A percentile compares a stretch with the other conserved stretches of the same genome.
Conservation (phyloP, 30 jellyfish, hydroid and myxozoan genomes). For the Phacellophora camtschatica region DNA sequence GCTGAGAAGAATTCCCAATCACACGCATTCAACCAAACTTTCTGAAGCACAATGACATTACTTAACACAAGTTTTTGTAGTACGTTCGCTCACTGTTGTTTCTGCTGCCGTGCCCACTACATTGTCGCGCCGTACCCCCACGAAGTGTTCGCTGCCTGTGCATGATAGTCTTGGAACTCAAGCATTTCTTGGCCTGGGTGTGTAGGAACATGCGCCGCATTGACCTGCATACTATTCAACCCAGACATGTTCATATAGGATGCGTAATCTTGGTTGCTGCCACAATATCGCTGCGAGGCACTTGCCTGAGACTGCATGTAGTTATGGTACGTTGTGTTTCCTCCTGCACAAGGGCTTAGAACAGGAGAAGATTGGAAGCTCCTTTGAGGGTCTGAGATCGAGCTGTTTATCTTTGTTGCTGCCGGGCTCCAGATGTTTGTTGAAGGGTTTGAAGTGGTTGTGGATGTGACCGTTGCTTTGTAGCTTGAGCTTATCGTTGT, state of each 20-base stretch:
- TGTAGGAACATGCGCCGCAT: conserved; percentile 75
- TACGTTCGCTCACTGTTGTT: neutral
- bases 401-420: conserved; percentile 31
- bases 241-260: conserved; percentile 79
- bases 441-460: conserved; percentile 19
- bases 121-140: conserved; percentile 88
- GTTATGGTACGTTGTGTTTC: conserved; percentile 68
- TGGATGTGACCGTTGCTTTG: conserved; percentile 65
- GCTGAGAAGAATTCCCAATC: neutral
- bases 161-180: conserved; percentile 75
- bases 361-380: conserved; percentile 90
- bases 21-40: neutral
- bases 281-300: conserved; percentile 68
- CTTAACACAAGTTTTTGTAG: neutral
- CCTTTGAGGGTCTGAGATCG: conserved; percentile 61
- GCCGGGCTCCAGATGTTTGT: conserved; percentile 98
- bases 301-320: conserved; percentile 63
- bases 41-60: neutral
- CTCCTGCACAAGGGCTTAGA: conserved; percentile 93
- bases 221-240: conserved; percentile 59
- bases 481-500: conserved; percentile 46
- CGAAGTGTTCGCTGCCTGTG: conserved; percentile 69
- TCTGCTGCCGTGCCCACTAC: conserved; percentile 1
- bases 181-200: conserved; percentile 58
- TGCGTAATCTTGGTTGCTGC: conserved; percentile 78